Evolutionary conservation across 2,888 invertebrate genomes (phyloP).

Genomic region (Lepidocyrtoides sp.): DNA sequence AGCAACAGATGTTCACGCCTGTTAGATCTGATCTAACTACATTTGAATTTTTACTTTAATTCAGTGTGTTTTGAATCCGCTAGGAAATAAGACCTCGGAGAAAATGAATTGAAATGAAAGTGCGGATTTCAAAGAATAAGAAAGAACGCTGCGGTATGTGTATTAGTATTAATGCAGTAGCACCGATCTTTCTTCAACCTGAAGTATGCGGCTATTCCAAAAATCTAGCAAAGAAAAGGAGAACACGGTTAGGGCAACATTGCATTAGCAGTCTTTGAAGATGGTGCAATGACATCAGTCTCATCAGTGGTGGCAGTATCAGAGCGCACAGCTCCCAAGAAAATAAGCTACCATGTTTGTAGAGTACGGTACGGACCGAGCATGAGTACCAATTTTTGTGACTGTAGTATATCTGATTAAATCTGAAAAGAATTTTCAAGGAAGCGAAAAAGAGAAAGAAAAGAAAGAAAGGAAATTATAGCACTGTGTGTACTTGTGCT

Average conservation of each 20-base stretch:
- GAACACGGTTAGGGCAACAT: too few species aligned
- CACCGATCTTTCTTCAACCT: neutral
- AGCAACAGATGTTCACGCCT: too few species aligned
- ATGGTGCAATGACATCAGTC: neutral
- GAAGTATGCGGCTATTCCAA: neutral
- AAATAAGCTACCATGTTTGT: neutral
- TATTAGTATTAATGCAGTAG: neutral
- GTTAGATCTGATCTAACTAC: too few species aligned
- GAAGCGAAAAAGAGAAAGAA: neutral
- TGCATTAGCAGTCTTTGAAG: slow-evolving; percentile 35
- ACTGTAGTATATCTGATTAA: slow-evolving; percentile 47
- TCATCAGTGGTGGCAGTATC: slow-evolving; percentile 23
- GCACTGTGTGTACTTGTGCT: neutral
- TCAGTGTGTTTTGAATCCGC: too few species aligned
- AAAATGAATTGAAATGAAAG: too few species aligned
- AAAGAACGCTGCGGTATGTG: too few species aligned
- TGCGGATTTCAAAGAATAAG: too few species aligned
- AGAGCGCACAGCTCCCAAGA: slow-evolving; percentile 7
- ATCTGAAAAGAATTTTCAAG: slow-evolving; percentile 26
- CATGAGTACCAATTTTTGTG: slow-evolving; percentile 12
- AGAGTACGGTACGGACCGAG: too few species aligned
- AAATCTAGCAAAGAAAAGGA: neutral
- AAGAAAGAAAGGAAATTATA: slow-evolving; percentile 2
- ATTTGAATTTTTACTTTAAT: too few species aligned
- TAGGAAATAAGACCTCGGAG: neutral